These are phyloP conservation scores for Rhabdophis nuchalis DNA, from an alignment of 2,797 vertebrate genomes.

Conservation along the genomic window DNA sequence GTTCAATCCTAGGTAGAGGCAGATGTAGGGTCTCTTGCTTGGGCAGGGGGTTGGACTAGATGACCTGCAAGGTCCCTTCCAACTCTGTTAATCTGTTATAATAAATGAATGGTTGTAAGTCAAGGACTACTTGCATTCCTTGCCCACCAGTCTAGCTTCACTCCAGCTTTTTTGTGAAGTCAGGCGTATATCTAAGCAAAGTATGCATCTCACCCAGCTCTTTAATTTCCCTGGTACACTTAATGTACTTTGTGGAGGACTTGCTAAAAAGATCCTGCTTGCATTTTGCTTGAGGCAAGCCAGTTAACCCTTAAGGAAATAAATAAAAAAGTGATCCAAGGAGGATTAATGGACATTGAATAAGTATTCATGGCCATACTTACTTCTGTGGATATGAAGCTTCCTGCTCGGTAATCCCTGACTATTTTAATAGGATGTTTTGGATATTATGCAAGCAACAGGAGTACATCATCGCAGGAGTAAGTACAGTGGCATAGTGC, in stretches of 20 bases:
- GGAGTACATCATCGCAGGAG: neutral
- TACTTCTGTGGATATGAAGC: neutral
- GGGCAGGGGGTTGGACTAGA: too few species aligned
- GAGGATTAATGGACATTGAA: neutral
- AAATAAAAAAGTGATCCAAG: neutral
- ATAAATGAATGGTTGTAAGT: neutral
- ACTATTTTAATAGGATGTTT: neutral
- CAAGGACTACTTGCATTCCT: neutral
- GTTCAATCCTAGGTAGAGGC: too few species aligned
- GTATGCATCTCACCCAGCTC: neutral
- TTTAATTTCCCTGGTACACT: neutral
- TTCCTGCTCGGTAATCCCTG: neutral
- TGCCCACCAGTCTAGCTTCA: neutral
- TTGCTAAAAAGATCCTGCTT: neutral
- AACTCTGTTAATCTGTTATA: too few species aligned
- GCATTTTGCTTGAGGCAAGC: neutral
- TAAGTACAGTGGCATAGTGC: neutral
- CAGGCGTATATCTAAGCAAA: neutral
- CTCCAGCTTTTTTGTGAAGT: neutral
- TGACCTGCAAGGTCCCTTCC: too few species aligned
- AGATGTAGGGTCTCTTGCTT: too few species aligned
- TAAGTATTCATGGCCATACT: neutral
- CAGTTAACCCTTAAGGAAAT: neutral
- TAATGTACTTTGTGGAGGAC: neutral
- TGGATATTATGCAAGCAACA: neutral